phyloP scores from a whole-genome alignment of 2,797 vertebrate genomes.

The Eutrigla gurnardus region DNA sequence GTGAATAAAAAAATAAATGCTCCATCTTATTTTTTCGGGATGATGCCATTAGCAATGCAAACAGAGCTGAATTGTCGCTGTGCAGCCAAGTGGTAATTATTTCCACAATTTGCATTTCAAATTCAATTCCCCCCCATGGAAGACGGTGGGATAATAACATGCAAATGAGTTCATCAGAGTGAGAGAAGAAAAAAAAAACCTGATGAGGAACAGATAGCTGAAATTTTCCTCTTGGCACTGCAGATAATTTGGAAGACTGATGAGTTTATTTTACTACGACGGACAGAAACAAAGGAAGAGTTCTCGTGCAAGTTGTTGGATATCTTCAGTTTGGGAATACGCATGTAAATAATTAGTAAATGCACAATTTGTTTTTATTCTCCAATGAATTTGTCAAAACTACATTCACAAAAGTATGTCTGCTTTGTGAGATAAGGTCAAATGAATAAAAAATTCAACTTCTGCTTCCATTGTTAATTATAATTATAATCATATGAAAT shows the following conservation, averaged over 20 bases:
- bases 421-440: constrained; percentile 25
- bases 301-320: constrained; percentile 2
- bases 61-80: constrained; percentile 1
- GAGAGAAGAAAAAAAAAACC: constrained; percentile 20
- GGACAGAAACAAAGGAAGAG: constrained; percentile 45
- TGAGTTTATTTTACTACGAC: constrained; percentile 56
- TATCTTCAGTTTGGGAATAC: constrained; percentile 13
- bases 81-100: constrained; percentile 56
- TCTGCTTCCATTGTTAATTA: not conserved
- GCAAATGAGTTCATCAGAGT: constrained; percentile 71
- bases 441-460: not conserved
- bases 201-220: constrained; percentile 59
- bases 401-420: not conserved
- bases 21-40: constrained; percentile 26
- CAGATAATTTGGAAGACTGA: constrained; percentile 48
- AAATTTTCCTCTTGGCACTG: constrained; percentile 27
- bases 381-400: constrained; percentile 11
- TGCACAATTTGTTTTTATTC: not conserved
- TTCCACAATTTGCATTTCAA: constrained; percentile 71
- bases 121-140: constrained; percentile 51
- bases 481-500: constrained; percentile 2
- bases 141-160: constrained; percentile 68
- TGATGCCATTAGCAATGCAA: constrained; percentile 41
- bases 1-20: constrained; percentile 5
- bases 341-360: not conserved